Conservation (phyloP, 2,888 invertebrate genomes). For the Sepioteuthis lessoniana region DNA sequence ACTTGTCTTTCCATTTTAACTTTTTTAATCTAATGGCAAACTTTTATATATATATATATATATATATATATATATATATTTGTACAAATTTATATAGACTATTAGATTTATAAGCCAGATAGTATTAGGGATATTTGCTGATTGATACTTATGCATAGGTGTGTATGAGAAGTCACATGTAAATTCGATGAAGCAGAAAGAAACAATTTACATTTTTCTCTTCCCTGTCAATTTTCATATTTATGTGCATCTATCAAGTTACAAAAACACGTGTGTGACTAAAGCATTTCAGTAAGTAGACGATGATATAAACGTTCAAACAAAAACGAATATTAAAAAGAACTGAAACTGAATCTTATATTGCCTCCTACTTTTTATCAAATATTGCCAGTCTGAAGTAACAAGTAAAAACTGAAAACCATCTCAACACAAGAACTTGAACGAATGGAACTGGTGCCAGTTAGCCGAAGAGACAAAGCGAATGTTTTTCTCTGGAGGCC, state of each 20-base stretch:
- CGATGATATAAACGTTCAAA: not conserved
- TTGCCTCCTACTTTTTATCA: not conserved
- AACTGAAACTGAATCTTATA: not conserved
- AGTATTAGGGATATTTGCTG: too few species aligned
- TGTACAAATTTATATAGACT: too few species aligned
- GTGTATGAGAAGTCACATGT: not conserved
- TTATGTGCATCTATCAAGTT: not conserved
- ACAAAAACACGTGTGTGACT: not conserved
- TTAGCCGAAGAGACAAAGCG: not conserved
- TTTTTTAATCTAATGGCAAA: too few species aligned
- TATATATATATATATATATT: not conserved
- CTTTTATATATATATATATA: not conserved
- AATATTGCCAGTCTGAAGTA: not conserved
- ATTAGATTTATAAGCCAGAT: too few species aligned
- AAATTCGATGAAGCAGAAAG: not conserved
- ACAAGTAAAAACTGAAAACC: not conserved
- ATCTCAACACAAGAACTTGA: not conserved
- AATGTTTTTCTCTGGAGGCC: not conserved
- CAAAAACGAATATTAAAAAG: not conserved
- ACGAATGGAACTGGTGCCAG: not conserved
- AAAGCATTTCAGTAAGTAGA: not conserved
- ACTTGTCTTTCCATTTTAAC: too few species aligned
- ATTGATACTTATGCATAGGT: too few species aligned
- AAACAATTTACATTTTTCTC: not conserved
- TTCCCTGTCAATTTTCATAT: not conserved